Evolutionary conservation across 2,113 vertebrate species (phyloP).

Genomic region (Naja naja): DNA sequence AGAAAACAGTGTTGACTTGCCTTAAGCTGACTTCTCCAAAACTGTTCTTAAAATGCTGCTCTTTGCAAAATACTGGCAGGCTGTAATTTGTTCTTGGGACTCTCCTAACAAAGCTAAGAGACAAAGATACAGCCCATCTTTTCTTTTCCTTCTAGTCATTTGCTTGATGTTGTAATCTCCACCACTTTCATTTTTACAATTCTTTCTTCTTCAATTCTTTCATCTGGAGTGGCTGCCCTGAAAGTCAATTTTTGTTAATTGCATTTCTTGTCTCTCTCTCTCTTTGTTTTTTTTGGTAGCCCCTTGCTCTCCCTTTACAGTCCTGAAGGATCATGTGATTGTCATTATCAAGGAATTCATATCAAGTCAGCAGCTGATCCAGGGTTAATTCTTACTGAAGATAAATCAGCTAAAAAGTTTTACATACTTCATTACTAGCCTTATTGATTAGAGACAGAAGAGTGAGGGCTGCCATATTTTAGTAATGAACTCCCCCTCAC

Average conservation of each 20-base stretch:
- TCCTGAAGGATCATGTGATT: neutral
- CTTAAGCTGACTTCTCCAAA: neutral
- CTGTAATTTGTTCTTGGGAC: neutral
- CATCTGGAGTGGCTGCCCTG: neutral
- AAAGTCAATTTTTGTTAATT: neutral
- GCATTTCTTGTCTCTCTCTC: neutral
- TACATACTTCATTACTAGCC: neutral
- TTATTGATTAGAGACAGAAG: neutral
- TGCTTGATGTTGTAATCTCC: neutral
- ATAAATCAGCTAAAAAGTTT: neutral
- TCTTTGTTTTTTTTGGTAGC: neutral
- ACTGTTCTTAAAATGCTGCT: neutral
- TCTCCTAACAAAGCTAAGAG: neutral
- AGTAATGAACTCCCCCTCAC: neutral
- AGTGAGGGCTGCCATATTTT: neutral
- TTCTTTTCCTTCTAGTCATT: neutral
- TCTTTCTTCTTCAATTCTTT: neutral
- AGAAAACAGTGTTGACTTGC: neutral
- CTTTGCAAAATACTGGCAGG: neutral
- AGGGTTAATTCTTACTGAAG: neutral
- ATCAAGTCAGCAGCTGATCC: neutral
- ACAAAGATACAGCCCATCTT: neutral
- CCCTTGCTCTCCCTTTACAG: neutral
- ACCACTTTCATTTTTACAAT: neutral
- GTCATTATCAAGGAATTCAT: neutral